phyloP scores from a whole-genome alignment of 2,113 vertebrate species.

The Catagonus wagneri region DNA sequence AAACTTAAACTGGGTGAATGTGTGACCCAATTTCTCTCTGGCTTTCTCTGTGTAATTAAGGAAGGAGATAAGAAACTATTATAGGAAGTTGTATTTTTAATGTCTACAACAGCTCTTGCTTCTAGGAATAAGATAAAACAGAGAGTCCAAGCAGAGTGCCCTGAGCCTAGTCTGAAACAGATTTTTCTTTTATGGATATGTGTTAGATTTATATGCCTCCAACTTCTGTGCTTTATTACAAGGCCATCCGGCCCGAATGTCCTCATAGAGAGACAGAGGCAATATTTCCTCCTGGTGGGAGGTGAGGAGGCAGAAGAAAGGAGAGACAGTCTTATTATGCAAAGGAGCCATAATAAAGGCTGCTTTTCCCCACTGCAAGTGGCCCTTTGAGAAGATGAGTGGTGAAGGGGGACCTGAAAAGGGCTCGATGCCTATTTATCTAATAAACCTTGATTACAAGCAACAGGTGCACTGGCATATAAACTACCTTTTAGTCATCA shows the following conservation, averaged over 20 bases:
- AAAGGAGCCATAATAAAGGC: conserved; percentile 45
- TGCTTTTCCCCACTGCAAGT: not conserved
- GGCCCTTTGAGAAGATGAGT: conserved; percentile 58
- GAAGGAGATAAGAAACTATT: conserved; percentile 53
- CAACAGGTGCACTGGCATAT: conserved; percentile 74
- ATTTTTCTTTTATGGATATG: conserved; percentile 4
- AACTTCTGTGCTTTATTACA: conserved; percentile 55
- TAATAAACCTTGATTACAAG: conserved; percentile 66
- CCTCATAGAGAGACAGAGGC: conserved; percentile 63
- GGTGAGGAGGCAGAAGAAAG: not conserved
- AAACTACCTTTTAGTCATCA: conserved; percentile 69
- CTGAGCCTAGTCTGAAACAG: conserved; percentile 20
- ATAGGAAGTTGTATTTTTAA: conserved; percentile 41
- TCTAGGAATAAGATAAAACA: conserved; percentile 59
- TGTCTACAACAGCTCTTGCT: conserved; percentile 48
- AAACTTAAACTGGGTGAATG: not conserved
- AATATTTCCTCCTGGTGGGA: conserved; percentile 74
- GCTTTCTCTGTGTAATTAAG: conserved; percentile 58
- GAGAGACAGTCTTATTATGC: conserved; percentile 58
- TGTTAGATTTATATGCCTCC: conserved; percentile 65
- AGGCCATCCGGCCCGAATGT: conserved; percentile 59
- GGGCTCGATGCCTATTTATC: conserved; percentile 37
- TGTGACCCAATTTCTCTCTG: conserved; percentile 46
- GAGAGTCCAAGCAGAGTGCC: conserved; percentile 22
- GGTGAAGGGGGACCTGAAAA: not conserved